These are phyloP conservation scores for Ennomos fuscantarius DNA, from an alignment of 2,888 invertebrate species.

Conservation along the genomic window DNA sequence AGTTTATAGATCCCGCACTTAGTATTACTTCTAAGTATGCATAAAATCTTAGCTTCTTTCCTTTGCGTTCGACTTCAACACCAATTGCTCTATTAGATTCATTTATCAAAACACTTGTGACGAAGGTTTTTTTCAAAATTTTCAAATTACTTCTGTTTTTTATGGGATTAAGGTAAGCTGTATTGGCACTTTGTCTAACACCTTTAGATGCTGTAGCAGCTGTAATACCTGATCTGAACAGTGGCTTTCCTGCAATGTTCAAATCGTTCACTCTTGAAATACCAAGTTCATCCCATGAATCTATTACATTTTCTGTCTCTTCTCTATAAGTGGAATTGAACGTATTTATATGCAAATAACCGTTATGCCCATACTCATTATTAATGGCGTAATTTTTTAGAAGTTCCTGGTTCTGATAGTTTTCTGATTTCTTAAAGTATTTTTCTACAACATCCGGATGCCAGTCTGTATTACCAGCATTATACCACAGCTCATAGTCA, in stretches of 20 bases:
- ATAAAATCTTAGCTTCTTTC: conserved; percentile 35
- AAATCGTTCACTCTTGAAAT: conserved; percentile 63
- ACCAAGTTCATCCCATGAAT: conserved; percentile 75
- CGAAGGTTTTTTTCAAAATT: conserved; percentile 75
- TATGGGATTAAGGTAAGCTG: conserved; percentile 20
- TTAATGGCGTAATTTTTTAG: conserved; percentile 44
- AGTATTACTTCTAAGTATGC: conserved; percentile 76
- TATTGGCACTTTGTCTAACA: conserved; percentile 52
- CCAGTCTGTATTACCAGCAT: conserved; percentile 84
- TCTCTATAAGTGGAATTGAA: conserved; percentile 70
- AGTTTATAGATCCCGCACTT: conserved; percentile 76
- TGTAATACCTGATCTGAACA: conserved; percentile 78
- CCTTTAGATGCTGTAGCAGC: conserved; percentile 67
- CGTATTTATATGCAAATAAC: conserved; percentile 73
- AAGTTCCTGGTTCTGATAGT: conserved; percentile 53
- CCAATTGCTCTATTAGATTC: conserved; percentile 63
- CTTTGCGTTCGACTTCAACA: conserved; percentile 58
- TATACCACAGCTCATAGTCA: conserved; percentile 83
- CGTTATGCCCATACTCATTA: conserved; percentile 66
- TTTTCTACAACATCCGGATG: conserved; percentile 71
- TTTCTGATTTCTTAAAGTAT: conserved; percentile 82
- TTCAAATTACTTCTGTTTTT: conserved; percentile 46
- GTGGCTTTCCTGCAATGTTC: conserved; percentile 60
- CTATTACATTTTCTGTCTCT: conserved; percentile 53
- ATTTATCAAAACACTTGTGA: conserved; percentile 78